phyloP scores from a whole-genome alignment of 2,888 invertebrate species.

The Gnatocerus cornutus region DNA sequence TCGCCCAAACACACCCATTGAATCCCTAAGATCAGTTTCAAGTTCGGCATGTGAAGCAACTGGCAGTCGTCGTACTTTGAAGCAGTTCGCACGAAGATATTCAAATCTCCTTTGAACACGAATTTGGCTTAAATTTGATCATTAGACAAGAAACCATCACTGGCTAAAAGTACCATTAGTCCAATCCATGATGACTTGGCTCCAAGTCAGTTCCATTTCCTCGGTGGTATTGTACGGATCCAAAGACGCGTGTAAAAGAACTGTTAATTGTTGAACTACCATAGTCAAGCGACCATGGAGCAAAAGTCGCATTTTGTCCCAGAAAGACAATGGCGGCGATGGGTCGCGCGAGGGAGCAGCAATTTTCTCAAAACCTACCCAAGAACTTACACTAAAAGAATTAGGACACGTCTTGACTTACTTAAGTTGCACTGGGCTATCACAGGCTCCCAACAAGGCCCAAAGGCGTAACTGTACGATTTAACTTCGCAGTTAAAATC shows the following conservation, averaged over 20 bases:
- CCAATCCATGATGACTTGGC: constrained; percentile 95
- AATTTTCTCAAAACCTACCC: constrained; percentile 87
- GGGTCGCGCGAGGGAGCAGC: constrained; percentile 92
- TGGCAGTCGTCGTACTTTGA: constrained; percentile 99
- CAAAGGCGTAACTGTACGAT: constrained; percentile 94
- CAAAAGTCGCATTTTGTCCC: constrained; percentile 96
- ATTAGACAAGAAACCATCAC: not conserved
- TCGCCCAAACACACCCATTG: constrained; percentile 95
- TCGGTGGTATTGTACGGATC: constrained; percentile 99
- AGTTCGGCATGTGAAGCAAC: constrained; percentile 91
- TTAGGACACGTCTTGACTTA: constrained; percentile 59
- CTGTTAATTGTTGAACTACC: constrained; percentile 89
- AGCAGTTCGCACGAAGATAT: constrained; percentile 96
- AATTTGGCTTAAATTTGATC: constrained; percentile 77
- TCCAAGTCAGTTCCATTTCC: constrained; percentile 99
- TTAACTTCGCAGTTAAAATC: constrained; percentile 96
- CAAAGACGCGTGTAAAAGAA: constrained; percentile 94
- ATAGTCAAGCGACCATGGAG: constrained; percentile 95
- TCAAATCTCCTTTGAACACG: constrained; percentile 93
- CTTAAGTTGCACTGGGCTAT: constrained; percentile 91
- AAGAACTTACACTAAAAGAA: not conserved
- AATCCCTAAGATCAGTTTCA: constrained; percentile 87
- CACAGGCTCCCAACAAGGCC: constrained; percentile 99
- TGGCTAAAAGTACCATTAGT: constrained; percentile 80
- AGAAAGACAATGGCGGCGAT: constrained; percentile 94